Conservation (phyloP, 2,113 vertebrate species). For the Chionodraco myersi region DNA sequence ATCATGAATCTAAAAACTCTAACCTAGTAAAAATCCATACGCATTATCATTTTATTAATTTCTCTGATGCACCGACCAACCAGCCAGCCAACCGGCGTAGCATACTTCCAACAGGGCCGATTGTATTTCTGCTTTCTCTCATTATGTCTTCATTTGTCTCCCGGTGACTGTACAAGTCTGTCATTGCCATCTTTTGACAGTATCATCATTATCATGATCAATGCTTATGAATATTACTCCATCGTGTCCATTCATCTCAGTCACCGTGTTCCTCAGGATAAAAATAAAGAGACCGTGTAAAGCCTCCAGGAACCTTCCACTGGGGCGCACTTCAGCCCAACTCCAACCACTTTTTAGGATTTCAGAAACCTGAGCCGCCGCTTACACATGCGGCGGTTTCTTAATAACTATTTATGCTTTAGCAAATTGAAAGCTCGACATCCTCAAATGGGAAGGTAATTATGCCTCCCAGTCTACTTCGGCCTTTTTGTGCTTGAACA, state of each 20-base stretch:
- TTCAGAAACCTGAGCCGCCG: slow-evolving; percentile 55
- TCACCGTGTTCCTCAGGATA: slow-evolving; percentile 67
- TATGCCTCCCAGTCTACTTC: slow-evolving; percentile 54
- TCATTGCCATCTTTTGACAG: slow-evolving; percentile 79
- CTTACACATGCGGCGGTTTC: slow-evolving; percentile 69
- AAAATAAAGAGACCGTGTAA: slow-evolving; percentile 68
- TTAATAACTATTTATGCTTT: slow-evolving; percentile 75
- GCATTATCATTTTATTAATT: too few relatives aligned
- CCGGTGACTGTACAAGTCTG: slow-evolving; percentile 65
- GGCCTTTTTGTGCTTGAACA: slow-evolving; percentile 33
- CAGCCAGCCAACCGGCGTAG: background rate
- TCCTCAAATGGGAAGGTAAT: slow-evolving; percentile 71
- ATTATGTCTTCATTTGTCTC: slow-evolving; percentile 76
- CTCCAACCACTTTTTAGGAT: slow-evolving; percentile 30
- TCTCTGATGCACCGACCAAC: slow-evolving; percentile 20
- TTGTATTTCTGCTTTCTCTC: slow-evolving; percentile 50
- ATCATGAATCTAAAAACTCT: background rate
- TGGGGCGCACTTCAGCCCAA: slow-evolving; percentile 21
- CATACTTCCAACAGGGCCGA: slow-evolving; percentile 18
- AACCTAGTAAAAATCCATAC: background rate
- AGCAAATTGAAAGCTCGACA: slow-evolving; percentile 74
- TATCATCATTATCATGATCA: slow-evolving; percentile 80
- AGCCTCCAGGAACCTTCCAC: slow-evolving; percentile 56
- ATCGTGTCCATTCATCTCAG: slow-evolving; percentile 67
- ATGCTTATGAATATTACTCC: slow-evolving; percentile 79